Conservation (phyloP, 1,140 invertebrate genomes). For the Mylabris phalerata region DNA sequence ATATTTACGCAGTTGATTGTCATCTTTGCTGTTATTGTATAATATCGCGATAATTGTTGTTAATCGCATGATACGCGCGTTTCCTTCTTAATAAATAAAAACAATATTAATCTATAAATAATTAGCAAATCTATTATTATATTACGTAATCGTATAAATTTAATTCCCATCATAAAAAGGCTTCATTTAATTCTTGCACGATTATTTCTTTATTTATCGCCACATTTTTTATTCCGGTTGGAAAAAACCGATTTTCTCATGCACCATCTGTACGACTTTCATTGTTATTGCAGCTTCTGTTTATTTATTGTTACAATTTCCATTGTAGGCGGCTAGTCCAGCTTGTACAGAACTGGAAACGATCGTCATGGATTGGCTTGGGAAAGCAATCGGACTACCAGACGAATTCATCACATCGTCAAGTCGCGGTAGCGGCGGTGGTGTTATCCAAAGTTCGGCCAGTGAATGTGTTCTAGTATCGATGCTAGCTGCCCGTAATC, state of each 20-base stretch:
- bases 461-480: conserved; percentile 89
- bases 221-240: background rate
- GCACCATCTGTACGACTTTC: background rate
- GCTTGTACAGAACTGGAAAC: conserved; percentile 96
- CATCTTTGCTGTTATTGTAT: too few relatives aligned
- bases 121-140: too few relatives aligned
- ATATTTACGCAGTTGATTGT: too few relatives aligned
- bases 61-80: too few relatives aligned
- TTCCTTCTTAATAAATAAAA: too few relatives aligned
- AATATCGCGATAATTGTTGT: too few relatives aligned
- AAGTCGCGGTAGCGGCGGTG: conserved; percentile 71
- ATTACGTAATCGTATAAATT: too few relatives aligned
- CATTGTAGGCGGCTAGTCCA: conserved; percentile 78
- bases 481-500: conserved; percentile 82
- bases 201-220: too few relatives aligned
- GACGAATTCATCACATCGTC: conserved; percentile 75
- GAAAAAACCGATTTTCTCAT: background rate
- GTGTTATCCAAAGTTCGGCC: conserved; percentile 91
- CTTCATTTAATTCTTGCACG: too few relatives aligned
- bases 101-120: too few relatives aligned
- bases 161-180: too few relatives aligned
- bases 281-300: background rate
- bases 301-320: background rate
- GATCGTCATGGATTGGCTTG: conserved; percentile 96
- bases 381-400: conserved; percentile 86